These are phyloP conservation scores for Ormyrus nitidulus DNA, from an alignment of 2,888 invertebrate species.

Conservation along the genomic window DNA sequence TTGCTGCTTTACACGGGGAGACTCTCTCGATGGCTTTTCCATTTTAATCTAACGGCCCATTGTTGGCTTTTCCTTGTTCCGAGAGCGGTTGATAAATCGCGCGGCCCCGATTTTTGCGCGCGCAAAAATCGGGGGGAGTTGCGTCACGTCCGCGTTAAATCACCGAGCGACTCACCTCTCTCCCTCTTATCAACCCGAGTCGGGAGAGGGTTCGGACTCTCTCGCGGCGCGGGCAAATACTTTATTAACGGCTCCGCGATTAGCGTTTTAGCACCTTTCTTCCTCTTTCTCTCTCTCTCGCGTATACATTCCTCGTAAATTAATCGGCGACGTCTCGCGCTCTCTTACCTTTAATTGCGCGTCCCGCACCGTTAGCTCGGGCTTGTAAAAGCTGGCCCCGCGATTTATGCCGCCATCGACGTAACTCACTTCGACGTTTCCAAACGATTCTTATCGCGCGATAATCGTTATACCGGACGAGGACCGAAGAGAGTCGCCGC, in stretches of 20 bases:
- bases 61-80: conserved; percentile 34
- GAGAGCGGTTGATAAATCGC: conserved; percentile 30
- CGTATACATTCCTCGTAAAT: conserved; percentile 48
- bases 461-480: conserved; percentile 47
- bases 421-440: conserved; percentile 54
- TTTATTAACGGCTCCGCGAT: conserved; percentile 11
- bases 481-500: no score
- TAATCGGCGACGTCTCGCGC: conserved; percentile 31
- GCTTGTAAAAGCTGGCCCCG: conserved; percentile 47
- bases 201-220: no score
- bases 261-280: conserved; percentile 51
- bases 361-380: conserved; percentile 47
- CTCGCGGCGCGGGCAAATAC: no score
- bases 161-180: background rate
- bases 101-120: background rate
- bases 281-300: conserved; percentile 31
- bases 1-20: background rate
- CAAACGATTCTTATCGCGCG: conserved; percentile 55
- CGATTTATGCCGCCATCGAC: conserved; percentile 55
- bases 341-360: conserved; percentile 46
- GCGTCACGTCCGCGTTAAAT: conserved; percentile 1
- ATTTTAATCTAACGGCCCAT: conserved; percentile 53
- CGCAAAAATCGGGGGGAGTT: background rate
- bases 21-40: conserved; percentile 43
- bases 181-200: background rate